phyloP scores from a whole-genome alignment of 2,113 vertebrate species.

The Pedetes capensis region DNA sequence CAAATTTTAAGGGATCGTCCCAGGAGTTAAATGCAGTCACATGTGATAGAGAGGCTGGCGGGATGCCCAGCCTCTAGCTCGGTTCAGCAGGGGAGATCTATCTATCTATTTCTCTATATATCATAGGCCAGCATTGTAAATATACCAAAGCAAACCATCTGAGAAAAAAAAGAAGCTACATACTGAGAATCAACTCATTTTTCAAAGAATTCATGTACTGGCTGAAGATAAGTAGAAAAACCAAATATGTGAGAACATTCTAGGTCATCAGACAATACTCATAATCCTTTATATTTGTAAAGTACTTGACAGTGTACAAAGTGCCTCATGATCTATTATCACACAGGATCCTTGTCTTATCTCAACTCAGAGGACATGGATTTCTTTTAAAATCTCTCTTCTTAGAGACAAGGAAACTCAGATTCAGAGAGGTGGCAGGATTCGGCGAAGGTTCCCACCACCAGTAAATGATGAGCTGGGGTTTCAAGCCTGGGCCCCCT shows the following conservation, averaged over 20 bases:
- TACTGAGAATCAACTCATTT: conserved; percentile 27
- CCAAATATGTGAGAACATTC: neutral
- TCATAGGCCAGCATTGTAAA: neutral
- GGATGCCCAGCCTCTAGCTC: neutral
- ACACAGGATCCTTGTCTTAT: neutral
- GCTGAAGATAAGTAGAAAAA: neutral
- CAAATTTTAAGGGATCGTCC: conserved; percentile 7
- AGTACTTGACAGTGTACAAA: neutral
- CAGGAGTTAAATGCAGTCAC: neutral
- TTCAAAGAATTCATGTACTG: conserved; percentile 38
- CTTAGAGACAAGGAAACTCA: neutral
- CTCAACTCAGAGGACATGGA: neutral
- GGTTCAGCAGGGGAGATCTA: neutral
- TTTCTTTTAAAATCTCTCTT: neutral
- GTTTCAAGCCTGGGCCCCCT: neutral
- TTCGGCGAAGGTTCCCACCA: accelerated
- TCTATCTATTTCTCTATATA: neutral
- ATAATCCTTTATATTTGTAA: neutral
- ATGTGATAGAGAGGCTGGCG: neutral
- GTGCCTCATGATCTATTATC: neutral
- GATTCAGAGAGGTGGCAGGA: neutral
- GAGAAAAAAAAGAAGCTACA: neutral
- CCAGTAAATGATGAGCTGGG: neutral
- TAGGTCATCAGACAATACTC: neutral
- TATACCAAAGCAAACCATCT: neutral